Evolutionary conservation across 1,140 invertebrate species (phyloP), one percentile per base, ranked within the genome.

Genomic region (Uloborus diversus): DNA sequence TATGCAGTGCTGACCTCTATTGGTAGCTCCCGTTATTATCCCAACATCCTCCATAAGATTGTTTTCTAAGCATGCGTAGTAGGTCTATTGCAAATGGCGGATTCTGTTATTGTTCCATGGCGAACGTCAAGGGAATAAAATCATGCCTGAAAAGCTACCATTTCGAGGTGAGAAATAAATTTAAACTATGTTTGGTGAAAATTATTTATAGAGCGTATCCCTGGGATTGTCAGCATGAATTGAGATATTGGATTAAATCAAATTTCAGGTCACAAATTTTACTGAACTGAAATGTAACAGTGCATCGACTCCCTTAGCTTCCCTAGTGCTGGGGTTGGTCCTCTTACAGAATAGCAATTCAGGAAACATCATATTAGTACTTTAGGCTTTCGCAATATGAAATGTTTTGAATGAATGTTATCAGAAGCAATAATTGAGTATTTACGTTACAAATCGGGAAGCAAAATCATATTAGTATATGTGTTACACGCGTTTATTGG

Each of bases 31-130:
- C 42, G 73, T 56, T 33, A 78, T 65, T 78, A 78, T 78, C 23
- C 49, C 42, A 65, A 78, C 73, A 78, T 78, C 59, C 61, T 66
- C 64, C 76, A 59, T 68, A 64, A 69, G 87, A 88, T 89, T 89
- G 88, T 88, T 7, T 66, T 88, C 88, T 89, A 89, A 89, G 89
- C 90, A 91, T 90, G 90, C 90, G 89, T 89, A 88, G 87, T 89
- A 86, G 82, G 86, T 86, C 88, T 88, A 91, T 91, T 92, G 91
- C 91, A 92, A 92, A 92, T 92, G 91, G 91, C 91, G 90, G 89
- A 90, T 88, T 89, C 91, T 92, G 90, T 92, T 92, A 91, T 91
- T 91, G 90, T 91, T 90, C 89, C 88, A 90, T 90, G 90, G 89
- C 89, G 89, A 90, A 89, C 88, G 88, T 88, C 87, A 90, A 88